Evolutionary conservation across 92 coral and sea anemone genomes (phyloP).

Genomic region (Pocillopora grandis): DNA sequence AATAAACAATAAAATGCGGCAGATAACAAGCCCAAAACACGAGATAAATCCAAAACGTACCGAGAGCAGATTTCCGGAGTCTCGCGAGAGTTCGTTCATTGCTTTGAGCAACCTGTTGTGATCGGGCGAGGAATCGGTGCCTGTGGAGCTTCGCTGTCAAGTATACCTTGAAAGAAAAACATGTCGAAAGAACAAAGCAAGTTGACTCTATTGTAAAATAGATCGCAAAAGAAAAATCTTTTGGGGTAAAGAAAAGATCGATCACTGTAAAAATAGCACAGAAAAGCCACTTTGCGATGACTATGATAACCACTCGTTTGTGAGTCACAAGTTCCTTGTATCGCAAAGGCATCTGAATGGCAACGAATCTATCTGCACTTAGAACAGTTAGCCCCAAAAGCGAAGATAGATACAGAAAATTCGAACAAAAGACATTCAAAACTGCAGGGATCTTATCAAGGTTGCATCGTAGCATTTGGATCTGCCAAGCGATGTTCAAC

Average conservation of each 20-base stretch:
- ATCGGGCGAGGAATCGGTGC: neutral
- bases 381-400: neutral
- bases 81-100: neutral
- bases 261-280: neutral
- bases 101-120: neutral
- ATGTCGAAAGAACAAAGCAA: neutral
- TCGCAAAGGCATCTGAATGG: conserved; percentile 17
- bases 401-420: neutral
- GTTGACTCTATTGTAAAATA: neutral
- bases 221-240: neutral
- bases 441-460: neutral
- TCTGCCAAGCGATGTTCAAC: neutral
- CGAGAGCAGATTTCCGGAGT: neutral
- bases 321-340: neutral
- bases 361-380: conserved; percentile 13
- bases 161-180: conserved; percentile 2
- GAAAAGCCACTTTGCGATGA: neutral
- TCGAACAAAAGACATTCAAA: neutral
- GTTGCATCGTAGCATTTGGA: conserved; percentile 10
- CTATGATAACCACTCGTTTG: neutral
- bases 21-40: conserved; percentile 11
- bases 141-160: conserved; percentile 1
- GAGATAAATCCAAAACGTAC: conserved; percentile 4
- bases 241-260: neutral
- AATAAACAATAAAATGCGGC: neutral